These are phyloP conservation scores for Channa maculata DNA, from an alignment of 2,113 vertebrate genomes.

Conservation along the genomic window DNA sequence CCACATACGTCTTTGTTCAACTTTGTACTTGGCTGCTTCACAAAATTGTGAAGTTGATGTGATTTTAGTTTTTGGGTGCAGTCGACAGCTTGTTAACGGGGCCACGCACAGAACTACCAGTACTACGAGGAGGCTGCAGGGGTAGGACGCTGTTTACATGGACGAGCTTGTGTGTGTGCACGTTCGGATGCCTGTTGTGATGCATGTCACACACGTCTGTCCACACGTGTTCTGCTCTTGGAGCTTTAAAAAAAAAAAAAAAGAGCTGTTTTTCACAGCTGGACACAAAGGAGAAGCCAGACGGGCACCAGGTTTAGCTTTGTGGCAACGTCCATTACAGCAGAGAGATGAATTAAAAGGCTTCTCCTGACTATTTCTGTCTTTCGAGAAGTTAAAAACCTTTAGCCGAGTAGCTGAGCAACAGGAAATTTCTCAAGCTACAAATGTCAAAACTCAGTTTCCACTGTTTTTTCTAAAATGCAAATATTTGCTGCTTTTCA, in stretches of 20 bases:
- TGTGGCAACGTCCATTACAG: neutral
- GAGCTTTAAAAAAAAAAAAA: neutral
- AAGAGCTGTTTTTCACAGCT: constrained; percentile 37
- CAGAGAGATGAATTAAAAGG: no score
- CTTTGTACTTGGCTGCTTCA: neutral
- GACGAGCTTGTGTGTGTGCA: no score
- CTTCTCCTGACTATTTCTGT: no score
- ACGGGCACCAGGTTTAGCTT: neutral
- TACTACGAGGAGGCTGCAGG: neutral
- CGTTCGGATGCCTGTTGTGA: constrained; percentile 1
- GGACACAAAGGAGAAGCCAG: constrained; percentile 4
- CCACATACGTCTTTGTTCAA: neutral
- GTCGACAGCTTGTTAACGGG: constrained; percentile 3
- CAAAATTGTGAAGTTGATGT: no score
- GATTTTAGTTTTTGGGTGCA: neutral
- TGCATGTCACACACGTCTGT: neutral
- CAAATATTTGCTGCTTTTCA: no score
- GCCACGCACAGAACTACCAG: no score
- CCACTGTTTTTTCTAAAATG: no score
- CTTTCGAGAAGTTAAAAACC: no score
- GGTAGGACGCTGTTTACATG: constrained; percentile 17
- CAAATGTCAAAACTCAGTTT: no score
- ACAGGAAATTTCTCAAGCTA: no score
- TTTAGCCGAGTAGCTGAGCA: no score
- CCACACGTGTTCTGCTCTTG: neutral